Percentiles rank a stretch among this genome's conserved stretches.
Evolutionary conservation across 2,888 invertebrate genomes (phyloP).

Genomic region (Nasonia oneida): DNA sequence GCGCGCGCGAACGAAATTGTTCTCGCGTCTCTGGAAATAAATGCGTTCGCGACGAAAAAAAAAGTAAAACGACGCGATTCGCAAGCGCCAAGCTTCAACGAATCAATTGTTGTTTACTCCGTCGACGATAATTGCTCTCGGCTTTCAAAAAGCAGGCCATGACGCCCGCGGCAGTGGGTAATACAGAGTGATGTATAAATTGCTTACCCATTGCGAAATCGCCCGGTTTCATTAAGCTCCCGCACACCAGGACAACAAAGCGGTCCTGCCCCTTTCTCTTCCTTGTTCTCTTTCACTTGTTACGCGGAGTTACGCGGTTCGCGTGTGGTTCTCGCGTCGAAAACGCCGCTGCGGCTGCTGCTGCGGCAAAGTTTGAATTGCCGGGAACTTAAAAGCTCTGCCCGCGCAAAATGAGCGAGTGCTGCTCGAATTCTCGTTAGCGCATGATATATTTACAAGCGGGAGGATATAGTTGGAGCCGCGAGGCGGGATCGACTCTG

Average conservation of each 20-base stretch:
- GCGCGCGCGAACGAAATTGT: too few relatives aligned
- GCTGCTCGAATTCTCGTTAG: neutral
- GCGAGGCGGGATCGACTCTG: neutral
- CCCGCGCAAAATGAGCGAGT: neutral
- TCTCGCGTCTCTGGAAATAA: too few relatives aligned
- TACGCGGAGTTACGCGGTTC: constrained; percentile 12
- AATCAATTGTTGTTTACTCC: neutral
- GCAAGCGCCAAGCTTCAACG: neutral
- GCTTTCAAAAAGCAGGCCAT: neutral
- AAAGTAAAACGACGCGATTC: neutral
- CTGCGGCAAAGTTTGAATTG: constrained; percentile 16
- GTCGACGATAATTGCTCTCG: neutral
- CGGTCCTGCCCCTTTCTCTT: neutral
- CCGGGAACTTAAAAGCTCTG: neutral
- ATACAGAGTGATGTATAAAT: neutral
- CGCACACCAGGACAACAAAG: neutral
- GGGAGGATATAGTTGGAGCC: neutral
- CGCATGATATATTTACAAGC: neutral
- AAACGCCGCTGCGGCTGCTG: neutral
- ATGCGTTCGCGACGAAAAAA: neutral
- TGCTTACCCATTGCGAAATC: neutral
- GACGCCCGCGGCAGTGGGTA: neutral
- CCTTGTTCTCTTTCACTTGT: constrained; percentile 10
- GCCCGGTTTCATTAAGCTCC: constrained; percentile 12
- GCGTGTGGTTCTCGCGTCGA: neutral